Base-by-base conservation (phyloP, 1,140 invertebrate species). In the Neoseiulus cucumeris region DNA sequence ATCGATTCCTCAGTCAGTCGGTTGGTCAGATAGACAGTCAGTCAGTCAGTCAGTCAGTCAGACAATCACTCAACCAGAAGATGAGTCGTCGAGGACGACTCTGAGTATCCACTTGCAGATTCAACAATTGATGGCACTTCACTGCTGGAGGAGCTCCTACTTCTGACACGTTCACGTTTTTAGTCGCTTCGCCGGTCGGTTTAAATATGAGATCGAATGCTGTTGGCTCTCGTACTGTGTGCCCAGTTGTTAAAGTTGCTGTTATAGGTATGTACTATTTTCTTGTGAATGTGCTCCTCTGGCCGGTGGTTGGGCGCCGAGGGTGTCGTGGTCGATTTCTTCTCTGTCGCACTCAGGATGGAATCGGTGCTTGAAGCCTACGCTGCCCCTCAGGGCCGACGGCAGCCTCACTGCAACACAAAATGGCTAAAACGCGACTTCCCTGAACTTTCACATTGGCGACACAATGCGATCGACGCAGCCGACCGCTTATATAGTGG, bases 371-470 rank as follows among this genome's bases (percentile, higher is more conserved):
- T 59, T 25, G 51, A 59, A 18, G 51, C 51, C 51, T 59, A 59
- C 51, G 51, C 51, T 59, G 51, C 51, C 51, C 51, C 51, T 59
- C 51, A 25, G 51, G 51, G 51, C 51, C 17, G 14, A 59, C 51
- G 51, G 33, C 51, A 59, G 51, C 51, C 51, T 29, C 51, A 59
- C 51, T 59, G 45, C 51, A 59, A 59, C 51, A 59, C 51, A 59
- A 59, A 59, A 20, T 59, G 51, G 22, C 51, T 59, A 59, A 59
- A 59, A 59, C 51, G 51, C 51, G 51, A 33, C 51, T 59, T 59
- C 51, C 51, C 51, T 59, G 51, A 59, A 59, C 51, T 59, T 59
- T 59, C 51, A 59, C 51, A 59, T 59, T 59, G 51, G 51, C 51
- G 51, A 59, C 51, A 59, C 51, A 20, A 33, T 17, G 51, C 33